Base-by-base conservation (phyloP, 2,113 vertebrate genomes). In the Xenus cinereus region DNA sequence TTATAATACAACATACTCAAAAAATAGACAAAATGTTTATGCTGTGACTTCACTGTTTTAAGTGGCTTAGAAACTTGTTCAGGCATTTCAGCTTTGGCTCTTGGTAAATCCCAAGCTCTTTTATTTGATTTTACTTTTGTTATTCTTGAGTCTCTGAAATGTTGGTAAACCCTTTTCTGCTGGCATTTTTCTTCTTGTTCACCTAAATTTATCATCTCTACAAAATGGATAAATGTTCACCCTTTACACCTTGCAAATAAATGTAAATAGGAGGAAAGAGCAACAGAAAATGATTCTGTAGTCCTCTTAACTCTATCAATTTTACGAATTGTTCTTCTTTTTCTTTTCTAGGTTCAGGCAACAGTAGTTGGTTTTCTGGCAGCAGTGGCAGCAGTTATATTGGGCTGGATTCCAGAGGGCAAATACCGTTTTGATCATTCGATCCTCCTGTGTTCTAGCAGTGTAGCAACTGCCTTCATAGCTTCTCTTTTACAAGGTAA, bases 371-470 rank as follows among this genome's bases (percentile, higher is more conserved):
- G 99, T 7, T 99, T 99, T 97, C 97, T 99, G 95, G 99, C 99
- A 59, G 99, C 99, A 4, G 98, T 99, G 92, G 99, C 99, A 23
- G 99, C 99, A 2, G 98, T 99, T 60, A 97, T 99, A 64, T 90
- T 99, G 66, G 99, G 99, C 69, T 99, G 99, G 99, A 99, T 99
- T 95, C 99, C 99, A 24, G 99, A 99, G 73, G 99, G 99, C 54
- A 99, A 99, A 97, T 99, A 99, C 91, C 98, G 98, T 91, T 98
- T 99, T 60, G 98, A 98, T 95, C 99, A 99, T 45, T 99, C 99
- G 6, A 96, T 99, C 57, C 98, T 99, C 71, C 89, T 99, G 50
- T 99, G 99, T 97, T 99, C 99, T 26, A 99, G 99, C 98, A 99
- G 99, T 0, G 99, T 99, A 83, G 99, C 99, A 51, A 99, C 99